Percentiles rank a stretch among this genome's conserved stretches.
phyloP scores from a whole-genome alignment of 2,888 invertebrate genomes.

The Scrobipalpa costella region DNA sequence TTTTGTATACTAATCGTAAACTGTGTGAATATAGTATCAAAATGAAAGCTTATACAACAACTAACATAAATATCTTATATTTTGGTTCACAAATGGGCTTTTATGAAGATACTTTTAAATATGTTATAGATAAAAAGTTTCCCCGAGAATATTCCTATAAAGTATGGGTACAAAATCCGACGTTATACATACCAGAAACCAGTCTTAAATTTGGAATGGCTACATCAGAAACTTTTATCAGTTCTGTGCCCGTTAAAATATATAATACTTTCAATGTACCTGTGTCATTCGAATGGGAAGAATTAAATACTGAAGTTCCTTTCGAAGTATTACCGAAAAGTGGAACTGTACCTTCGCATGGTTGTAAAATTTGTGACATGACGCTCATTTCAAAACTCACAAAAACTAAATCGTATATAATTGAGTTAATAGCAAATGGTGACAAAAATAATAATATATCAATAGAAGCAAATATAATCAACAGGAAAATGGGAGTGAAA shows the following conservation, averaged over 20 bases:
- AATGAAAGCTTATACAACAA: conserved; percentile 48
- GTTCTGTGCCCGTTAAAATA: conserved; percentile 64
- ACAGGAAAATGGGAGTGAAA: conserved; percentile 67
- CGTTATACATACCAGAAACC: conserved; percentile 56
- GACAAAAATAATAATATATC: conserved; percentile 45
- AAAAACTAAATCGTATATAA: conserved; percentile 67
- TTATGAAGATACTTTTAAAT: conserved; percentile 55
- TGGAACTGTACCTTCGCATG: conserved; percentile 57
- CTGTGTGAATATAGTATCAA: conserved; percentile 43
- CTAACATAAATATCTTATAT: conserved; percentile 51
- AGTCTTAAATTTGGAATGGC: conserved; percentile 73
- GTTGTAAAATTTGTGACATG: conserved; percentile 64
- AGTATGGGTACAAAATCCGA: conserved; percentile 56
- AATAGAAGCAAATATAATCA: conserved; percentile 61
- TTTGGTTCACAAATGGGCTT: conserved; percentile 52
- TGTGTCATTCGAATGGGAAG: conserved; percentile 60
- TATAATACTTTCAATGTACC: conserved; percentile 63
- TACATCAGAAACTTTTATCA: conserved; percentile 62
- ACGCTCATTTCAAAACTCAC: conserved; percentile 57
- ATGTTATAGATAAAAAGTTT: conserved; percentile 58
- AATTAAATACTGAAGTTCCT: conserved; percentile 56
- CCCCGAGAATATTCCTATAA: conserved; percentile 56
- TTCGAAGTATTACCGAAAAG: conserved; percentile 62
- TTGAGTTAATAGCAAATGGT: conserved; percentile 54
- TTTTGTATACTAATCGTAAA: conserved; percentile 57